Conservation (phyloP, 2,888 invertebrate species). For the Tiphia femorata region DNA sequence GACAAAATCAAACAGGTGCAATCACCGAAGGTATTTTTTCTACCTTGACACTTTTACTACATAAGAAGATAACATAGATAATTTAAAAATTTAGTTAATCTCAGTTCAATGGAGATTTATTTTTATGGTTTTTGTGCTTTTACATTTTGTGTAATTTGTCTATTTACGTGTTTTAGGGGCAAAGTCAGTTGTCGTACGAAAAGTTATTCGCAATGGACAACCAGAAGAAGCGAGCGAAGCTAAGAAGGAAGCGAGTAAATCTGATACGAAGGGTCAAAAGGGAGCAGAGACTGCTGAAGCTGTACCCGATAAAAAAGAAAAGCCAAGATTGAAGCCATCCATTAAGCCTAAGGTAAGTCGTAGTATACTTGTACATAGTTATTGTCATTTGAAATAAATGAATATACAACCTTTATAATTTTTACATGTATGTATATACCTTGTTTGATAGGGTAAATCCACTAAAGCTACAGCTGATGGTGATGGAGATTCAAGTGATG, state of each 20-base stretch:
- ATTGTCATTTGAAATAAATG: background rate
- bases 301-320: constrained; percentile 53
- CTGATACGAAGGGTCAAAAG: constrained; percentile 52
- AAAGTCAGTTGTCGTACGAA: constrained; percentile 61
- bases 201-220: constrained; percentile 65
- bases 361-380: background rate
- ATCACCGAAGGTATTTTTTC: constrained; percentile 46
- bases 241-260: constrained; percentile 51
- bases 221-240: constrained; percentile 56
- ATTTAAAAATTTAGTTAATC: no score
- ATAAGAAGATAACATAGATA: no score
- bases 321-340: constrained; percentile 55
- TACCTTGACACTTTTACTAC: background rate
- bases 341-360: constrained; percentile 56
- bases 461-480: constrained; percentile 46
- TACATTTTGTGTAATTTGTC: constrained; percentile 15
- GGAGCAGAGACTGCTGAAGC: constrained; percentile 40
- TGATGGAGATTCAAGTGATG: constrained; percentile 62
- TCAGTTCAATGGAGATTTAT: background rate
- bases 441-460: constrained; percentile 37
- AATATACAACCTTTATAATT: background rate
- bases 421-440: constrained; percentile 3
- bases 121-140: background rate
- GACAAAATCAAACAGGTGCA: constrained; percentile 44
- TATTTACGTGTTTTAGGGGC: constrained; percentile 36